These are phyloP conservation scores for Mesitornis unicolor DNA, from an alignment of 2,113 vertebrate species.

Conservation along the genomic window DNA sequence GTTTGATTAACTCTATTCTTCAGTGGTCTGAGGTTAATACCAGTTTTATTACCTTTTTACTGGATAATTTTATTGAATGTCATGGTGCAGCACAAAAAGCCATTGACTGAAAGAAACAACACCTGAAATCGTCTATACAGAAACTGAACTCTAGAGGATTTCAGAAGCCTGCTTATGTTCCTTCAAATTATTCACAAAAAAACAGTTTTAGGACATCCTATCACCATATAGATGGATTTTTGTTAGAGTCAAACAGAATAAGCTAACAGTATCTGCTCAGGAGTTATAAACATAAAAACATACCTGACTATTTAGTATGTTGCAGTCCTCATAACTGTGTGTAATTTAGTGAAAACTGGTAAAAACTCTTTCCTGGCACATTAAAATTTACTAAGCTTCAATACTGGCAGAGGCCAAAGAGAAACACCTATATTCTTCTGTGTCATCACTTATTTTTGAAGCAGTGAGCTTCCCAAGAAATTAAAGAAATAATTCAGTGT, in stretches of 20 bases:
- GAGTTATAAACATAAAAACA: background rate
- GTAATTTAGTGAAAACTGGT: background rate
- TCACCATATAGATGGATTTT: background rate
- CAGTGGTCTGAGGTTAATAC: background rate
- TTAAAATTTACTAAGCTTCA: background rate
- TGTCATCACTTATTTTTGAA: background rate
- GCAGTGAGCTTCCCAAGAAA: background rate
- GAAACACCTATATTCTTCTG: background rate
- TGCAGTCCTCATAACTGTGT: background rate
- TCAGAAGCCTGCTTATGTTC: background rate
- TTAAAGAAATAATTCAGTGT: background rate
- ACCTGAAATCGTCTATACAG: background rate
- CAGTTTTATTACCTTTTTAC: slow-evolving; percentile 20
- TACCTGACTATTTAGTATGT: background rate
- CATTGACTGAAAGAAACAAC: background rate
- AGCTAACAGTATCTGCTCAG: background rate
- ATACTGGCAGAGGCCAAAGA: background rate
- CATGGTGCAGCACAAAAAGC: background rate
- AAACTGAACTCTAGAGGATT: background rate
- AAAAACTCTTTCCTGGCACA: background rate
- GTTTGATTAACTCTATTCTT: slow-evolving; percentile 9
- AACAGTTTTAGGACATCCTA: background rate
- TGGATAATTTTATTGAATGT: background rate
- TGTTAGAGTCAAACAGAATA: background rate
- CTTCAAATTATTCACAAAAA: background rate